Evolutionary conservation across 2,797 vertebrate genomes (phyloP).

Genomic region (Periparus ater): DNA sequence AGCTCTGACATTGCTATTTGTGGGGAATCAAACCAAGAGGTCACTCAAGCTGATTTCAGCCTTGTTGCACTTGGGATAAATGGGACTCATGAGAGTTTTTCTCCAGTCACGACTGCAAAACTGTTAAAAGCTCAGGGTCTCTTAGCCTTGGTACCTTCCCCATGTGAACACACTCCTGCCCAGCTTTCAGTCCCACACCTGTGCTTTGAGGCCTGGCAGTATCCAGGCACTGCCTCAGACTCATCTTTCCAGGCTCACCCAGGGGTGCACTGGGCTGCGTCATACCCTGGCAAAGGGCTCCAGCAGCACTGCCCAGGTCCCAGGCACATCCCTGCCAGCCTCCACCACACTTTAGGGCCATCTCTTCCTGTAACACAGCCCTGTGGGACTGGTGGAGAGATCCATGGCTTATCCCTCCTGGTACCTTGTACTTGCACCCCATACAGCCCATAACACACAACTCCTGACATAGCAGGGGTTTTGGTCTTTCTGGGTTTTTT

Average conservation of each 20-base stretch:
- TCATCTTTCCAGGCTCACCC: fast-evolving
- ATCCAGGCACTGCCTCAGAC: not conserved
- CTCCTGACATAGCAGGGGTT: not conserved
- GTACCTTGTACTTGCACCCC: not conserved
- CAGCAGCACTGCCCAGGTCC: not conserved
- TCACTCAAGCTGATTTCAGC: not conserved
- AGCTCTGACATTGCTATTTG: not conserved
- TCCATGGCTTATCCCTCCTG: not conserved
- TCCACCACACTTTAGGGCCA: not conserved
- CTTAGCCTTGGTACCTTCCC: not conserved
- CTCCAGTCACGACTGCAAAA: not conserved
- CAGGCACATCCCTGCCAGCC: not conserved
- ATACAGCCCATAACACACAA: not conserved
- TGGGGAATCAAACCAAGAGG: not conserved
- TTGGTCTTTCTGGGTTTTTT: no score
- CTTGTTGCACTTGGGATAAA: not conserved
- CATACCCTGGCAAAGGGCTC: not conserved
- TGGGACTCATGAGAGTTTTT: not conserved
- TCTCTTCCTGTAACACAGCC: not conserved
- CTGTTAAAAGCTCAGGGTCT: not conserved
- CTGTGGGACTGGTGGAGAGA: fast-evolving
- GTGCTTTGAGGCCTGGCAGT: not conserved
- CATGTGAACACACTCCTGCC: not conserved
- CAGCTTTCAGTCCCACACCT: fast-evolving
- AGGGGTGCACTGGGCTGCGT: not conserved